phyloP scores from a whole-genome alignment of 37 sponge, comb jelly and placozoan genomes.

The Theonella swinhoei region DNA sequence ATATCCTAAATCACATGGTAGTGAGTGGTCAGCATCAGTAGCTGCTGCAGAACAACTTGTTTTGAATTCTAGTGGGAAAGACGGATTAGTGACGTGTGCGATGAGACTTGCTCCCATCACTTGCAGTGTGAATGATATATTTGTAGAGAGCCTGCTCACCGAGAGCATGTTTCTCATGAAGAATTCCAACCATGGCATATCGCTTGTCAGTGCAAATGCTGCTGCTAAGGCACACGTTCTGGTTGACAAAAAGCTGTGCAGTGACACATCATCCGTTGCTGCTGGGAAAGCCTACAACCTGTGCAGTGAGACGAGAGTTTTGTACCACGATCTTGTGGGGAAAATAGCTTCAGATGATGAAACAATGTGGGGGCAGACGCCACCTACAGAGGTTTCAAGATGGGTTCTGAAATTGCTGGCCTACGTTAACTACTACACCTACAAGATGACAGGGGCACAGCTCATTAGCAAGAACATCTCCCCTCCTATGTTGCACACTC shows the following conservation, averaged over 20 bases:
- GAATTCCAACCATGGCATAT: neutral
- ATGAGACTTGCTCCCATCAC: conserved; percentile 24
- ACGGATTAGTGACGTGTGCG: conserved; percentile 40
- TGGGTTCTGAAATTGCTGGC: conserved; percentile 23
- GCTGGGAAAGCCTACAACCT: conserved; percentile 60
- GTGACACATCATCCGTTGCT: neutral
- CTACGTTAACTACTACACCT: conserved; percentile 13
- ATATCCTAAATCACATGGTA: conserved; percentile 10
- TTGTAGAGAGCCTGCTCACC: neutral
- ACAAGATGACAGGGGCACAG: conserved; percentile 24
- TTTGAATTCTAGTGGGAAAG: conserved; percentile 32
- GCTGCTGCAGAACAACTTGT: conserved; percentile 37
- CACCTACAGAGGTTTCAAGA: neutral
- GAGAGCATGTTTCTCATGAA: neutral
- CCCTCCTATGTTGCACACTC: neutral
- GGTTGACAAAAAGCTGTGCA: conserved; percentile 46
- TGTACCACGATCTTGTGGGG: neutral
- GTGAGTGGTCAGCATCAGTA: conserved; percentile 29
- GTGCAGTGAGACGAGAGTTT: neutral
- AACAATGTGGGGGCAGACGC: conserved; percentile 16
- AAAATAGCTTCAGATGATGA: neutral
- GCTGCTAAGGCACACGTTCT: conserved; percentile 49
- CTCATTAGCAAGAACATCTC: neutral
- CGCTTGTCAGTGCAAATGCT: conserved; percentile 6
- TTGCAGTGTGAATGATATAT: neutral